Evolutionary conservation across 2,113 vertebrate genomes (phyloP), one percentile per base, ranked within the genome.

Genomic region (Microtus richardsoni): DNA sequence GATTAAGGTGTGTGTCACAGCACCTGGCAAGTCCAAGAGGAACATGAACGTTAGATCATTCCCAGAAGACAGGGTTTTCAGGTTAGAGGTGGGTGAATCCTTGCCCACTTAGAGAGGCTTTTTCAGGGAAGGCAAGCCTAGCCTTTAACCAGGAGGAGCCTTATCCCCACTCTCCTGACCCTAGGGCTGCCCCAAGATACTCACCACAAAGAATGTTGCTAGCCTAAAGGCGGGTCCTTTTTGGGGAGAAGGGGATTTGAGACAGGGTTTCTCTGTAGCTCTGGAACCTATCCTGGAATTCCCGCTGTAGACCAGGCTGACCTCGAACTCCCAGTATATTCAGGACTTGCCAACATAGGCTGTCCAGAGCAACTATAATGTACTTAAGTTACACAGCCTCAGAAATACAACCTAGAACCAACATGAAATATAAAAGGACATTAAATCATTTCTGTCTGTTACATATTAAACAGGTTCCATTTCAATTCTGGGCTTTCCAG

Each of bases 361-460:
- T 5, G 24, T 44, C 36, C 68, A 47, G n/a, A 93, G n/a, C 44
- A 92, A 74, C 10, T 49, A 33, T 39, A 41, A 87, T 91, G n/a
- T 11, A 11, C 26, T 64, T 54, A 47, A 66, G 79, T n/a, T 47
- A 10, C 22, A 47, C 17, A 39, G 28, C 84, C 58, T n/a, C 54
- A 78, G 52, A 93, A 64, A 73, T 47, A 17, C 60, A 33, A 8
- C 77, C 86, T 49, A 14, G 9, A 7, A 12, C 7, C 44, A 84
- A 78, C 71, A 85, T 33, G 26, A 93, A 93, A 41, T 85, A 68
- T 62, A 75, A 68, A 85, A 85, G 68, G 30, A 74, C 84, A 68
- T 91, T 88, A 41, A 68, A 3, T 70, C 1, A 11, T 85, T 78
- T 88, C 62, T 36, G 36, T 74, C 39, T 14, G 17, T 54, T 71